Conservation (phyloP, 2,113 vertebrate genomes). For the Pachyramphus minor region DNA sequence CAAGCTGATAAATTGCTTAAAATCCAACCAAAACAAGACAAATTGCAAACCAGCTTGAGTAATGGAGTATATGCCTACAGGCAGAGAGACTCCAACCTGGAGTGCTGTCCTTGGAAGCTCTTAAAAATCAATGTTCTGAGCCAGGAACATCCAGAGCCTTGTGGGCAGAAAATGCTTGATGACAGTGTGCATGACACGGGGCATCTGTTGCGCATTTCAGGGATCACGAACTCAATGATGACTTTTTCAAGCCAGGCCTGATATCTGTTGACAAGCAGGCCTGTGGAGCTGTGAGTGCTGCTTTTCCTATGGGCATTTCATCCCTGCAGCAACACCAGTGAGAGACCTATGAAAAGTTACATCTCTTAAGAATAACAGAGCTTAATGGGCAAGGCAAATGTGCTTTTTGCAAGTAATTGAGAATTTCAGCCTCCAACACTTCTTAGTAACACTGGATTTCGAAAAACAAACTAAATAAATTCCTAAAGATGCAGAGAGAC, state of each 20-base stretch:
- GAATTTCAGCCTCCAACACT: not conserved
- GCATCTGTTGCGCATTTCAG: not conserved
- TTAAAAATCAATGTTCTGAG: not conserved
- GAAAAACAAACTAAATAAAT: not conserved
- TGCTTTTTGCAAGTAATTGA: not conserved
- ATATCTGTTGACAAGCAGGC: not conserved
- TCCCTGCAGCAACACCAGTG: not conserved
- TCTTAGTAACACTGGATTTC: not conserved
- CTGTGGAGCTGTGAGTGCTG: not conserved
- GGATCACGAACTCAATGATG: not conserved
- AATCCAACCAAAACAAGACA: not conserved
- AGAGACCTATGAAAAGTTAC: not conserved
- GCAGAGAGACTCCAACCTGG: not conserved
- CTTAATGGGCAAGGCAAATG: fast-evolving
- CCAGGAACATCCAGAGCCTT: not conserved
- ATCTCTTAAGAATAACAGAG: not conserved
- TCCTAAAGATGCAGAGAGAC: not conserved
- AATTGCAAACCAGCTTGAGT: not conserved
- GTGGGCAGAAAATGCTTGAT: not conserved
- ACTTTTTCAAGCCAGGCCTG: not conserved
- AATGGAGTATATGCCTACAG: not conserved
- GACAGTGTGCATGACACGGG: fast-evolving
- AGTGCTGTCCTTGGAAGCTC: not conserved
- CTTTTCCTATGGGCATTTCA: not conserved
- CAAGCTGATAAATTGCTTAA: not conserved